Evolutionary conservation across 2,888 invertebrate genomes (phyloP).

Genomic region (Pyrrhosoma nymphula): DNA sequence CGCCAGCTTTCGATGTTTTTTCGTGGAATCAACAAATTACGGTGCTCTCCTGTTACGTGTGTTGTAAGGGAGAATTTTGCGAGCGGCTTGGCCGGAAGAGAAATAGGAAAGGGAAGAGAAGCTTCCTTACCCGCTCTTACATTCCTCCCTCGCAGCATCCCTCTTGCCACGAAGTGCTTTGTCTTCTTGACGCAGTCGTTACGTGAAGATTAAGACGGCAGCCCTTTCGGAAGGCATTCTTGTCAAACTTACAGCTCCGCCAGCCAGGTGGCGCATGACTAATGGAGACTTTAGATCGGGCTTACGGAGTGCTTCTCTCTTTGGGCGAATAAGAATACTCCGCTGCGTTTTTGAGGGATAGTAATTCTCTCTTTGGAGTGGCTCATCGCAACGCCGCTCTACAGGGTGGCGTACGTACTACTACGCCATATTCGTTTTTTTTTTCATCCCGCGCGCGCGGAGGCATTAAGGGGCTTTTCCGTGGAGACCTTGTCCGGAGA

Average conservation of each 20-base stretch:
- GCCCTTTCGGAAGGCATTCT: slow-evolving; percentile 6
- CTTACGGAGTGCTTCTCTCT: too few species aligned
- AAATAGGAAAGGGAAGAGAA: not conserved
- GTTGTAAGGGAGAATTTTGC: not conserved
- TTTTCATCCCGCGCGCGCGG: not conserved
- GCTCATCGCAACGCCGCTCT: not conserved
- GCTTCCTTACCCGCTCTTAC: too few species aligned
- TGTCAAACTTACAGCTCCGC: not conserved
- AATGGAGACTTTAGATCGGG: not conserved
- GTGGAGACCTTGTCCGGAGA: slow-evolving; percentile 1
- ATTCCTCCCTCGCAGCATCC: not conserved
- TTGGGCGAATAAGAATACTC: not conserved
- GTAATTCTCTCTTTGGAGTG: not conserved
- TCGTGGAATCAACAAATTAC: too few species aligned
- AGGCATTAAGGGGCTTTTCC: not conserved
- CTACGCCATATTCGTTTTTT: not conserved
- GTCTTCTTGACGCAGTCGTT: slow-evolving; percentile 18
- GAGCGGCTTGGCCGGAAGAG: not conserved
- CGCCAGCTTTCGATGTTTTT: too few species aligned
- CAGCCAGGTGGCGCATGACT: slow-evolving; percentile 6
- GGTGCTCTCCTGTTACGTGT: too few species aligned
- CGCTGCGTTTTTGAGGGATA: slow-evolving; percentile 18
- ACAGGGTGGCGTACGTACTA: not conserved
- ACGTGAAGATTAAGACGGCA: slow-evolving; percentile 7
- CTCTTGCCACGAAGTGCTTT: not conserved